These are phyloP conservation scores for Echiichthys vipera DNA, from an alignment of 2,797 vertebrate genomes.

Conservation along the genomic window DNA sequence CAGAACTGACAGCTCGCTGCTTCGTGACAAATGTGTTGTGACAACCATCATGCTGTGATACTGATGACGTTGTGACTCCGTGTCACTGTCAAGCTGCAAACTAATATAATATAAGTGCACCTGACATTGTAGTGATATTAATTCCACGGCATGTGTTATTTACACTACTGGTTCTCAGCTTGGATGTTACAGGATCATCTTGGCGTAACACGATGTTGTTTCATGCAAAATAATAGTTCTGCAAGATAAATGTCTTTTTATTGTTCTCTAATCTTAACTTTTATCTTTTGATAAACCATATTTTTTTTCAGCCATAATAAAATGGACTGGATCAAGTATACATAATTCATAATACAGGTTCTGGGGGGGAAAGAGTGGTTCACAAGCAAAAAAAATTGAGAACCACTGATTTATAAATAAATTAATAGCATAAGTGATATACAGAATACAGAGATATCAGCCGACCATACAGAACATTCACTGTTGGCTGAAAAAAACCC, in stretches of 20 bases:
- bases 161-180: background rate
- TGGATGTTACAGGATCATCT: background rate
- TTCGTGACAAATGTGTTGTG: slow-evolving; percentile 69
- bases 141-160: background rate
- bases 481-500: background rate
- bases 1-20: slow-evolving; percentile 57
- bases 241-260: background rate
- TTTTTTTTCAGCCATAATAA: background rate
- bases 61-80: slow-evolving; percentile 60
- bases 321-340: background rate
- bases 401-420: background rate
- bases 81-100: slow-evolving; percentile 56
- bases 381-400: no score
- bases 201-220: background rate
- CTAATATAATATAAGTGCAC: slow-evolving; percentile 40
- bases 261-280: background rate
- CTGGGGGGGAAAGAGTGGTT: background rate
- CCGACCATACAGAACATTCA: background rate
- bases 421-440: background rate
- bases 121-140: slow-evolving; percentile 35
- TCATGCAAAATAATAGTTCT: background rate
- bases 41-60: slow-evolving; percentile 61
- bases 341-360: background rate
- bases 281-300: background rate
- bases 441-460: background rate